Conservation (phyloP, 2,113 vertebrate genomes). For the Tylochromis polylepis region DNA sequence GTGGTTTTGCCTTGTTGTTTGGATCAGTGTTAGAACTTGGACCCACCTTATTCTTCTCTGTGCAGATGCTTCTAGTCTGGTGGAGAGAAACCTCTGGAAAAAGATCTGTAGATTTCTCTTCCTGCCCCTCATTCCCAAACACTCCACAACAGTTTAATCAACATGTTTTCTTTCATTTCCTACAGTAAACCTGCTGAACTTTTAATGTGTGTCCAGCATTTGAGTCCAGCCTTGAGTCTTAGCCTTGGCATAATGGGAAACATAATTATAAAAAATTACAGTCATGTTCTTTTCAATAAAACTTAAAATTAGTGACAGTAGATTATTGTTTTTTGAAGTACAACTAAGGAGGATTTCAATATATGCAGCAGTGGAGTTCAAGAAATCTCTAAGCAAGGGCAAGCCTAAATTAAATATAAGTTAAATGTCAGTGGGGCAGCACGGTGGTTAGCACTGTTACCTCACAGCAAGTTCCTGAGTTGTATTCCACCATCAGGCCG, state of each 20-base stretch:
- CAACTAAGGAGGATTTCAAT: not conserved
- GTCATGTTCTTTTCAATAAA: not conserved
- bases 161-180: not conserved
- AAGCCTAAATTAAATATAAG: not conserved
- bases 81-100: not conserved
- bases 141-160: not conserved
- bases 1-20: not conserved
- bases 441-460: no score
- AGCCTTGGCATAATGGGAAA: not conserved
- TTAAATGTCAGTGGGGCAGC: not conserved
- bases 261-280: not conserved
- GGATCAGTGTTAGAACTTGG: not conserved
- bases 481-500: no score
- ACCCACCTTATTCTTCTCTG: not conserved
- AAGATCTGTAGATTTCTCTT: not conserved
- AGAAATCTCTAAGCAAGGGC: not conserved
- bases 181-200: not conserved
- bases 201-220: not conserved
- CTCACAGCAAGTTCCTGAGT: no score
- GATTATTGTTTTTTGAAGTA: not conserved
- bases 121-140: not conserved
- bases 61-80: not conserved
- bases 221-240: not conserved
- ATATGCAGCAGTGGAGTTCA: not conserved
- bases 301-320: not conserved